These are phyloP conservation scores for Iguana delicatissima DNA, from an alignment of 2,797 vertebrate species.

Conservation along the genomic window DNA sequence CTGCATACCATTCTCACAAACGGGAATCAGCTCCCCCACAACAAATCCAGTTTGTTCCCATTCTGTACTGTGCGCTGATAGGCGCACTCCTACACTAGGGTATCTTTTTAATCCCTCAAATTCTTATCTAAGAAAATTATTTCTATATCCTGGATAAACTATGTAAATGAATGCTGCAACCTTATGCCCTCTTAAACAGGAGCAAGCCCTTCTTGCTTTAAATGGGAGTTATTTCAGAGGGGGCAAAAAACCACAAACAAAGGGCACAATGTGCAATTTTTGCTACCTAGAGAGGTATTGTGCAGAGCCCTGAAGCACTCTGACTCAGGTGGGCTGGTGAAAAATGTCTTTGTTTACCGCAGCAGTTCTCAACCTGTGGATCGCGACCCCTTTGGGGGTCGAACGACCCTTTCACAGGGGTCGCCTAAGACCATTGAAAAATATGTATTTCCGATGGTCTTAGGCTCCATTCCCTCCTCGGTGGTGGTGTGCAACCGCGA, in stretches of 20 bases:
- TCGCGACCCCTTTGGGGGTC: no score
- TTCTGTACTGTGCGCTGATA: no score
- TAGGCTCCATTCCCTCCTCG: no score
- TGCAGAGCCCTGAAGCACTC: no score
- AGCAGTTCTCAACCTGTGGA: no score
- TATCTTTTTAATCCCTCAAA: background rate
- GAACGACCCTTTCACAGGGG: no score
- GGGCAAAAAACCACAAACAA: no score
- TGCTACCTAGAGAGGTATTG: no score
- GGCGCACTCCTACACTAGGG: background rate
- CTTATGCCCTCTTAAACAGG: background rate
- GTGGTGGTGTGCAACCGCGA: no score
- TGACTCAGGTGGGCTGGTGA: background rate
- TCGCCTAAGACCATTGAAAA: no score
- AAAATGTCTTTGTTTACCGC: background rate
- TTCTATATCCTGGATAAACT: background rate
- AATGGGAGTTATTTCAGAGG: background rate
- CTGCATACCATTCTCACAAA: background rate
- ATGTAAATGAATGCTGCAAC: background rate
- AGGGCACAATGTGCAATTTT: no score
- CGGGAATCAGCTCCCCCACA: background rate
- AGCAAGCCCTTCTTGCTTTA: background rate
- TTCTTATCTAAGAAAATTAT: background rate
- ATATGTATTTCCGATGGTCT: no score
- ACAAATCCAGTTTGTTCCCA: background rate